Conservation (phyloP, 2,113 vertebrate species). For the Proterorhinus semilunaris region DNA sequence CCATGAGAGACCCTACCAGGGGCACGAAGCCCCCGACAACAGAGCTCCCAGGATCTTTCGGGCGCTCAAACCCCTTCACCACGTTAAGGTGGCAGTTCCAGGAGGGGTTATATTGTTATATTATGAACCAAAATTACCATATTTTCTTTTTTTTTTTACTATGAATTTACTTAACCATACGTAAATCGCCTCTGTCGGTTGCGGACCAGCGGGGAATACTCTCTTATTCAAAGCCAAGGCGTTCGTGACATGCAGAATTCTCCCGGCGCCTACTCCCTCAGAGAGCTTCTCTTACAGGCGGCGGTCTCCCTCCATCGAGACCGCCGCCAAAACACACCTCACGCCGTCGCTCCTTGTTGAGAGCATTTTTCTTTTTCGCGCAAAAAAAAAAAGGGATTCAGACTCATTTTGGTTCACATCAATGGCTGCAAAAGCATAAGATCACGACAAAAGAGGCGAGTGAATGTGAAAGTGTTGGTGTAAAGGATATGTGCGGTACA, state of each 20-base stretch:
- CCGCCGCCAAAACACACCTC: constrained; percentile 45
- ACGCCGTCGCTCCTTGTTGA: constrained; percentile 29
- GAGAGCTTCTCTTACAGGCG: constrained; percentile 57
- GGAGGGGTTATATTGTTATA: too few species aligned
- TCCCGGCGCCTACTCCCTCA: constrained; percentile 52
- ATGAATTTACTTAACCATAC: constrained; percentile 34
- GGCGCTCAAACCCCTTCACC: too few species aligned
- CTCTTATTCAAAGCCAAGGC: constrained; percentile 49
- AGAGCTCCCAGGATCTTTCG: too few species aligned
- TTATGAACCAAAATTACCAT: not conserved
- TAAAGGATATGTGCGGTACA: constrained; percentile 41
- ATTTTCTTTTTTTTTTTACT: not conserved
- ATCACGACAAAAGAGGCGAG: constrained; percentile 26
- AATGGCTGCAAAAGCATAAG: constrained; percentile 27
- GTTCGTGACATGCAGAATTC: constrained; percentile 60
- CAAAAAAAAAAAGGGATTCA: constrained; percentile 34
- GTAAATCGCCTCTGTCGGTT: constrained; percentile 38
- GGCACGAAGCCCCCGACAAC: too few species aligned
- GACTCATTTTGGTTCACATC: constrained; percentile 46
- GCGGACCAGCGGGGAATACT: constrained; percentile 44
- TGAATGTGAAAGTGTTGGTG: constrained; percentile 26
- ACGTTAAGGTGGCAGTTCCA: too few species aligned
- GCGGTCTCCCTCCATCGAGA: constrained; percentile 56
- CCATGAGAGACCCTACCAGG: too few species aligned
- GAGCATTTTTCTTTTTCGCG: constrained; percentile 46